Percentiles rank a stretch among this genome's conserved stretches.
Evolutionary conservation across 2,113 vertebrate genomes (phyloP).

Genomic region (Pituophis catenifer): DNA sequence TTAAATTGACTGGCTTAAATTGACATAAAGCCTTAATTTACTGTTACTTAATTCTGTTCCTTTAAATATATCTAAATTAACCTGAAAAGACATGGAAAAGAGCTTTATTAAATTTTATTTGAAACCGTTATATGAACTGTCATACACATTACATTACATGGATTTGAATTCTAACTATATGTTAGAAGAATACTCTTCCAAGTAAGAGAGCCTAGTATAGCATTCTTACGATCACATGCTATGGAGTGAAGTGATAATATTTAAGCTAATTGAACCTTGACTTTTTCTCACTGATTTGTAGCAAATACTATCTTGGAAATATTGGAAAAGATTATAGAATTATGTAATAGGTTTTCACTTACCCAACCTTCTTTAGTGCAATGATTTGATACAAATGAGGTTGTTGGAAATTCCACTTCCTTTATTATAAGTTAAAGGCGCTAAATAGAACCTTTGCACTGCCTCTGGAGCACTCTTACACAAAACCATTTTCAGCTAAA

Average conservation of each 20-base stretch:
- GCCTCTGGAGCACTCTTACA: slow-evolving; percentile 35
- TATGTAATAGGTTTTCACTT: slow-evolving; percentile 2
- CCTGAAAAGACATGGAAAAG: neutral
- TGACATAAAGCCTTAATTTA: neutral
- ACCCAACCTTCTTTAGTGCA: slow-evolving; percentile 11
- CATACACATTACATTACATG: too few species aligned
- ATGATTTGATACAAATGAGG: neutral
- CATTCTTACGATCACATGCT: neutral
- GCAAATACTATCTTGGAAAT: neutral
- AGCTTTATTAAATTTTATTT: neutral
- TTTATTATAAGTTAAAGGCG: slow-evolving; percentile 40
- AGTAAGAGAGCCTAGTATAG: neutral
- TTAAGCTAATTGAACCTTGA: neutral
- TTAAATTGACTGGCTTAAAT: neutral
- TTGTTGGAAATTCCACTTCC: slow-evolving; percentile 2
- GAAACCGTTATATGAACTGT: neutral
- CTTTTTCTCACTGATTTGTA: neutral
- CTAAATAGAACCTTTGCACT: slow-evolving; percentile 46
- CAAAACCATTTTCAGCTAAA: slow-evolving; percentile 54
- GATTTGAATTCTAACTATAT: neutral
- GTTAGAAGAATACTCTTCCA: neutral
- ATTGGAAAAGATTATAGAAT: neutral
- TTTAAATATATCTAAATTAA: neutral
- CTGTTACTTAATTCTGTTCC: neutral
- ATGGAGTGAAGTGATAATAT: neutral